These are phyloP conservation scores for Dolichoris vasculosae DNA, from an alignment of 1,140 invertebrate genomes.

Conservation along the genomic window DNA sequence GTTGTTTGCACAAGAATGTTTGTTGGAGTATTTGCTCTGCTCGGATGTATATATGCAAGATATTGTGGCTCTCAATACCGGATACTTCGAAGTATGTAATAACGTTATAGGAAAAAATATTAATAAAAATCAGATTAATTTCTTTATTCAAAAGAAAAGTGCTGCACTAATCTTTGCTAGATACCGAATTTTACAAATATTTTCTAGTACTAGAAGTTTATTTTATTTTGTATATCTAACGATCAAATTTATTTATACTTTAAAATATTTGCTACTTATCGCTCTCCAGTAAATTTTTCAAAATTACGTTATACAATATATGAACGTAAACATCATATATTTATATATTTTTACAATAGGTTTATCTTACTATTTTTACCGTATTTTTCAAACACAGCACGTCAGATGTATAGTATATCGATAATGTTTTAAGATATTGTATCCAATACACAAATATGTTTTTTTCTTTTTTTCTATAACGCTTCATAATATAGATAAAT, in stretches of 20 bases:
- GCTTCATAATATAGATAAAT: too few relatives aligned
- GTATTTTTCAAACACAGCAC: not conserved
- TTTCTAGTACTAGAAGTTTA: not conserved
- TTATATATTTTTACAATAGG: not conserved
- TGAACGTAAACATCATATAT: not conserved
- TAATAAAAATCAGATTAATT: slow-evolving; percentile 20
- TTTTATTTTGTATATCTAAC: not conserved
- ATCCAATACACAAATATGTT: too few relatives aligned
- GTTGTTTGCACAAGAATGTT: slow-evolving; percentile 53
- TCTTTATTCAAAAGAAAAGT: not conserved
- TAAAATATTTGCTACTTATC: not conserved
- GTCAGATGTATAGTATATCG: too few relatives aligned
- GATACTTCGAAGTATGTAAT: not conserved
- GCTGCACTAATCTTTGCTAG: not conserved
- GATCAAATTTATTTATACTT: not conserved
- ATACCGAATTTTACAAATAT: not conserved
- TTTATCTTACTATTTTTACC: not conserved
- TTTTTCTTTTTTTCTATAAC: too few relatives aligned
- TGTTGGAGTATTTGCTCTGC: not conserved
- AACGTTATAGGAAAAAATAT: slow-evolving; percentile 22
- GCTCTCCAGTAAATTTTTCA: not conserved
- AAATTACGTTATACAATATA: too few relatives aligned
- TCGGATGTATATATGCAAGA: not conserved
- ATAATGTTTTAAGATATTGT: too few relatives aligned
- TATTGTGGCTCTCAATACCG: not conserved